phyloP scores from a whole-genome alignment of 1,140 invertebrate genomes.

The Platyura marginata region DNA sequence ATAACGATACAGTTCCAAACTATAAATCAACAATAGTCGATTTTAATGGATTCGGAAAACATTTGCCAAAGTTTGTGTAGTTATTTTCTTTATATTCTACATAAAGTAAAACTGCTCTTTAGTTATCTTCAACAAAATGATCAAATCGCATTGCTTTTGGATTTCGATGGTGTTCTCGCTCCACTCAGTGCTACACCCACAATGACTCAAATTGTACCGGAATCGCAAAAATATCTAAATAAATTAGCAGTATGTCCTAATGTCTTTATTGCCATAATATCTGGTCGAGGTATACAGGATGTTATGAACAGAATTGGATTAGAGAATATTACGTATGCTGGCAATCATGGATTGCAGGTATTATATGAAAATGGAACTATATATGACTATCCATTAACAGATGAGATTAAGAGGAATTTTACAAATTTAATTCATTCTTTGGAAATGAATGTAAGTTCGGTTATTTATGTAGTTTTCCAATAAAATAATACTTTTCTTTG shows the following conservation, averaged over 20 bases:
- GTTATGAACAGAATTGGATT: conserved; percentile 75
- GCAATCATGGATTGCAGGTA: conserved; percentile 78
- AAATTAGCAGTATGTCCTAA: conserved; percentile 64
- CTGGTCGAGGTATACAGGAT: conserved; percentile 66
- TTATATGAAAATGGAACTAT: conserved; percentile 73
- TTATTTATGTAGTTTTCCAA: no score
- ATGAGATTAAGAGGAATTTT: conserved; percentile 63
- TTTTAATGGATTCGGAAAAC: no score
- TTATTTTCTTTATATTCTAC: no score
- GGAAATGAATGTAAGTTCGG: conserved; percentile 61
- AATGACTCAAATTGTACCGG: conserved; percentile 56
- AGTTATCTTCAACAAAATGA: conserved; percentile 65
- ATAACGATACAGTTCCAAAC: no score
- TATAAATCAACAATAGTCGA: no score
- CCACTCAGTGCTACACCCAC: conserved; percentile 75
- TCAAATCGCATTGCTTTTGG: conserved; percentile 62
- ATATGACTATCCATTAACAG: conserved; percentile 72
- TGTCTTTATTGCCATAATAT: conserved; percentile 71
- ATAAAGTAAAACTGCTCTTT: no score
- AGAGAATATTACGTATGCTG: conserved; percentile 74
- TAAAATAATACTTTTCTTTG: no score
- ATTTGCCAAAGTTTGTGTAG: no score
- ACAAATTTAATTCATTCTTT: conserved; percentile 51
- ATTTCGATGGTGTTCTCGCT: conserved; percentile 79
- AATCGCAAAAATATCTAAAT: conserved; percentile 62